Percentiles rank a stretch among this genome's conserved stretches.
These are phyloP conservation scores for Emydoidea blandingii DNA, from an alignment of 2,797 vertebrate genomes.

Conservation along the genomic window DNA sequence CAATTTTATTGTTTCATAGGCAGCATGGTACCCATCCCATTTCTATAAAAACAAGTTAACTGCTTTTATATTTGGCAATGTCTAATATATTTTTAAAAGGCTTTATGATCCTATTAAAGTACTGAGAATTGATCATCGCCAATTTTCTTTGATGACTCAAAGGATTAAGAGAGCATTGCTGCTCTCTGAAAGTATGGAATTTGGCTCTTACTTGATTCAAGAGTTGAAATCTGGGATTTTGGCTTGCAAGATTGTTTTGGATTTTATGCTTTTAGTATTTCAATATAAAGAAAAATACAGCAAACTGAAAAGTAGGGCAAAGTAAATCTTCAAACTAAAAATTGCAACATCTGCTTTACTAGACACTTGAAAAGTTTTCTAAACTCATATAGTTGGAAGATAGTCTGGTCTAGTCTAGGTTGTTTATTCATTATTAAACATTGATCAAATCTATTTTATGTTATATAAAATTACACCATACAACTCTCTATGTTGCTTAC, in stretches of 20 bases:
- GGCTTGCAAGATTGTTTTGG: not conserved
- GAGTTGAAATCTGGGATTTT: not conserved
- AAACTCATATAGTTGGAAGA: not conserved
- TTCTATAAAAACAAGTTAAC: not conserved
- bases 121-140: not conserved
- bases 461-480: not conserved
- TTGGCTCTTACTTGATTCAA: not conserved
- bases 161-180: not conserved
- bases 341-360: not conserved
- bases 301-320: not conserved
- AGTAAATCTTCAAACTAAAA: not conserved
- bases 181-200: accelerated
- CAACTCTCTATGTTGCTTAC: not conserved
- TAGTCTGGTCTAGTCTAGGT: not conserved
- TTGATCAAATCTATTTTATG: not conserved
- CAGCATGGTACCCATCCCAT: not conserved
- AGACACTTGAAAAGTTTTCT: not conserved
- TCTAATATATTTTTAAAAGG: conserved; percentile 25
- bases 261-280: not conserved
- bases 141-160: not conserved
- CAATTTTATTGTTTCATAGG: not conserved
- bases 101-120: not conserved
- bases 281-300: not conserved
- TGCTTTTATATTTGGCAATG: conserved; percentile 18
- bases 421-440: not conserved